phyloP scores from a whole-genome alignment of 2,888 invertebrate species.

The Eilema sororculum region DNA sequence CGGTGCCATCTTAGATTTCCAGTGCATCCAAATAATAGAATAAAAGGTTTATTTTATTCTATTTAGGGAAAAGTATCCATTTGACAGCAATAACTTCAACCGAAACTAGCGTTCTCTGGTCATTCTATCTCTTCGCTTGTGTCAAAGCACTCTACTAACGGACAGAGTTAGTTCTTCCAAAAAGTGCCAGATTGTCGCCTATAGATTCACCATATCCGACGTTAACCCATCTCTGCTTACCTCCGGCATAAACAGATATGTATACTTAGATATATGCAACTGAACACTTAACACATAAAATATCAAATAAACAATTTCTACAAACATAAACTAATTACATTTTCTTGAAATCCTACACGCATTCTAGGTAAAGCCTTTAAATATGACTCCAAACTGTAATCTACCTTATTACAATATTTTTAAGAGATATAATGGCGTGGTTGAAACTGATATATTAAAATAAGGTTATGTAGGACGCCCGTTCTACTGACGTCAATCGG shows the following conservation, averaged over 20 bases:
- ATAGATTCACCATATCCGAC: no score
- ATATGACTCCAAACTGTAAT: conserved; percentile 10
- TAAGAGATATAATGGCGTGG: conserved; percentile 24
- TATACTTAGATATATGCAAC: not conserved
- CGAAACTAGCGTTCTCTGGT: no score
- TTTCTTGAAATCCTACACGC: conserved; percentile 43
- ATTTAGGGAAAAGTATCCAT: no score
- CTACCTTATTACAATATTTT: fast-evolving
- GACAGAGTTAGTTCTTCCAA: no score
- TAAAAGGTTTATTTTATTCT: no score
- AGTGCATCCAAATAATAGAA: no score
- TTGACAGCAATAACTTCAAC: no score
- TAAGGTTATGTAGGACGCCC: conserved; percentile 31
- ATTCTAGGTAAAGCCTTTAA: conserved; percentile 20
- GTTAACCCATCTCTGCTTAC: not conserved
- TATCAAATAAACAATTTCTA: conserved; percentile 19
- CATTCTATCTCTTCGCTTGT: not conserved
- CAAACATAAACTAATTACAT: conserved; percentile 28
- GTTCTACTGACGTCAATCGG: conserved; percentile 46
- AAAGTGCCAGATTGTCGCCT: no score
- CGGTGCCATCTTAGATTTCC: no score
- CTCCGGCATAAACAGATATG: not conserved
- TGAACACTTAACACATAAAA: conserved; percentile 10
- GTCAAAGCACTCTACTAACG: no score
- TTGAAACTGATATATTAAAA: conserved; percentile 5